Evolutionary conservation across 1,140 invertebrate genomes (phyloP), one percentile per base, ranked within the genome.

Genomic region (Macrostomum lignano): DNA sequence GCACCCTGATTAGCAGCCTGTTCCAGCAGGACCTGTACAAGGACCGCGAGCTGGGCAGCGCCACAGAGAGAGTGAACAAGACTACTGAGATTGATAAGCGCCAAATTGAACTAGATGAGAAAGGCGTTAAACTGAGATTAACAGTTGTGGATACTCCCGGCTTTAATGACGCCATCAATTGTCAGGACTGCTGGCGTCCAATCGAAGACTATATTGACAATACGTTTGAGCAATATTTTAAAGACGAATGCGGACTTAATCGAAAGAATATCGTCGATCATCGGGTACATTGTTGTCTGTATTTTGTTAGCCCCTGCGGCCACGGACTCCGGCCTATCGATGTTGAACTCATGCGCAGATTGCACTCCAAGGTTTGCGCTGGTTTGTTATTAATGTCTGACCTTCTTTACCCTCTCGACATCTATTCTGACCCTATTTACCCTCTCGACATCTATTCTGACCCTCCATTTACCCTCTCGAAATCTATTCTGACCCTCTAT

Each of bases 291-390:
- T 54, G 51, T 38, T 58, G 54, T 35, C 54, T 60, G 37, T 58
- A 58, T 39, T 58, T 60, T 42, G 51, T 60, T 29, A 53, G 54
- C 33, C 62, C 62, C 14, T 58, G 54, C 33, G 57, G 61, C 4
- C 54, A 88, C 52, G 82, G 82, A n/a, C n/a, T n/a, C n/a, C n/a
- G n/a, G n/a, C n/a, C n/a, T n/a, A n/a, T n/a, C n/a, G n/a, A n/a
- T n/a, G n/a, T n/a, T n/a, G n/a, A n/a, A n/a, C n/a, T n/a, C n/a
- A n/a, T n/a, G n/a, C n/a, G n/a, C n/a, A n/a, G n/a, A n/a, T n/a
- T n/a, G n/a, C n/a, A n/a, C n/a, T n/a, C n/a, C n/a, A n/a, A n/a
- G n/a, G n/a, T n/a, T n/a, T n/a, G n/a, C n/a, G n/a, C n/a, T n/a
- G n/a, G n/a, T n/a, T n/a, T n/a, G n/a, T n/a, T n/a, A n/a, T n/a